These are phyloP conservation scores for Oryctolagus cuniculus DNA, from an alignment of 2,113 vertebrate species.

Conservation along the genomic window DNA sequence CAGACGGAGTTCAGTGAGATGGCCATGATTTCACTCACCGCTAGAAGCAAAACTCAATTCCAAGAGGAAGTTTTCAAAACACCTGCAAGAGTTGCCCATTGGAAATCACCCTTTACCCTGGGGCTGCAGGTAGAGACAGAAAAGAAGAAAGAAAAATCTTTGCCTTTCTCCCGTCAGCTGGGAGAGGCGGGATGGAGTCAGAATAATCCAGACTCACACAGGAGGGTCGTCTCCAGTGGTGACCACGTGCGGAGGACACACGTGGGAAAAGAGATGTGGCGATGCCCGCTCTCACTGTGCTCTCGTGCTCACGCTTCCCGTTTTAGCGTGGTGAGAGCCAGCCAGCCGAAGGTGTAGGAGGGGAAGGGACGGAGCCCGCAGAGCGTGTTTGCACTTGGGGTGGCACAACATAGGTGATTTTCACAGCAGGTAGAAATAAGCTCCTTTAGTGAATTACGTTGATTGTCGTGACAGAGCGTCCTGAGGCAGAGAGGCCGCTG, in stretches of 20 bases:
- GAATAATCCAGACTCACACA: neutral
- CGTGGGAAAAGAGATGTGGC: neutral
- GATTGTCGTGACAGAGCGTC: neutral
- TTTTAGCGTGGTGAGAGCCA: neutral
- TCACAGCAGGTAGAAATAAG: conserved; percentile 69
- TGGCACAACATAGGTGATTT: conserved; percentile 1
- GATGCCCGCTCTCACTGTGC: neutral
- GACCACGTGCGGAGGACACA: neutral
- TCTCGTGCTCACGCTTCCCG: neutral
- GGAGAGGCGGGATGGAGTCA: neutral
- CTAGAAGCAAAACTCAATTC: neutral
- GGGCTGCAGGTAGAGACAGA: neutral
- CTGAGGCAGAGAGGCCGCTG: neutral
- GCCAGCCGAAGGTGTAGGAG: neutral
- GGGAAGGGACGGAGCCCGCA: neutral
- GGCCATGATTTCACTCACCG: neutral
- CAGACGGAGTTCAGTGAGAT: neutral
- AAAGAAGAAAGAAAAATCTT: neutral
- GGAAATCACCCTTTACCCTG: neutral
- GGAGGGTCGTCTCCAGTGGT: neutral
- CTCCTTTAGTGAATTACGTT: conserved; percentile 3
- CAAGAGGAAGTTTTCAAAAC: neutral
- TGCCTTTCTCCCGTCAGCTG: accelerated
- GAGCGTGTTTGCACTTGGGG: neutral
- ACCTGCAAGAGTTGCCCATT: neutral